Evolutionary conservation across 2,113 vertebrate genomes (phyloP).

Genomic region (Daboia siamensis): DNA sequence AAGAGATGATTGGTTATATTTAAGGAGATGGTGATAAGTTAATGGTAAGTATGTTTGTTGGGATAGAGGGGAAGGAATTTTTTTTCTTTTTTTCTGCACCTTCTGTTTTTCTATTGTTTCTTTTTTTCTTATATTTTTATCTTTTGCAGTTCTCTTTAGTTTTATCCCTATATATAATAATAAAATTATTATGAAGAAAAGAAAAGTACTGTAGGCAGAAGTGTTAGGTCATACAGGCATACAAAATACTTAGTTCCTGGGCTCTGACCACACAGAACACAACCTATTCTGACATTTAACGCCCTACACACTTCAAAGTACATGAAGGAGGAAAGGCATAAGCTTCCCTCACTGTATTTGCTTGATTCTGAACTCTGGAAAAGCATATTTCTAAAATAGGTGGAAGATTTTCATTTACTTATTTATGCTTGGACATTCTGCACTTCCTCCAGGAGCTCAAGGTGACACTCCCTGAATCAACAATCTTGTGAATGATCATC

Average conservation of each 20-base stretch:
- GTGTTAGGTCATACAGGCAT: not conserved
- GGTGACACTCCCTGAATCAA: not conserved
- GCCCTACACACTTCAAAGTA: not conserved
- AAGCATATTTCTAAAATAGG: not conserved
- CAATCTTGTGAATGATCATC: not conserved
- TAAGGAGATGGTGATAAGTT: no score
- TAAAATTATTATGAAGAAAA: no score
- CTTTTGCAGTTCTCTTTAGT: no score
- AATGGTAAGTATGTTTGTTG: no score
- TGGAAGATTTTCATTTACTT: not conserved
- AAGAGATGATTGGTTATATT: no score
- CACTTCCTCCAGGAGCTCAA: not conserved
- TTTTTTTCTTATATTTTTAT: no score
- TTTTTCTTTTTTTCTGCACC: no score
- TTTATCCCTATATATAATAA: no score
- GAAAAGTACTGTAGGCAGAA: not conserved
- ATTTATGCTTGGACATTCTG: not conserved
- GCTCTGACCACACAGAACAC: not conserved
- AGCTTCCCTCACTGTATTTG: not conserved
- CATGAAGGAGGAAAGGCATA: not conserved
- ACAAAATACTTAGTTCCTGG: not conserved
- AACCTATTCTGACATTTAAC: not conserved
- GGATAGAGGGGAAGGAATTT: no score
- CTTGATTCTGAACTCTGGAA: not conserved
- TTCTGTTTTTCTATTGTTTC: no score